Conservation (phyloP, 2,113 vertebrate species). For the Plectropomus leopardus region DNA sequence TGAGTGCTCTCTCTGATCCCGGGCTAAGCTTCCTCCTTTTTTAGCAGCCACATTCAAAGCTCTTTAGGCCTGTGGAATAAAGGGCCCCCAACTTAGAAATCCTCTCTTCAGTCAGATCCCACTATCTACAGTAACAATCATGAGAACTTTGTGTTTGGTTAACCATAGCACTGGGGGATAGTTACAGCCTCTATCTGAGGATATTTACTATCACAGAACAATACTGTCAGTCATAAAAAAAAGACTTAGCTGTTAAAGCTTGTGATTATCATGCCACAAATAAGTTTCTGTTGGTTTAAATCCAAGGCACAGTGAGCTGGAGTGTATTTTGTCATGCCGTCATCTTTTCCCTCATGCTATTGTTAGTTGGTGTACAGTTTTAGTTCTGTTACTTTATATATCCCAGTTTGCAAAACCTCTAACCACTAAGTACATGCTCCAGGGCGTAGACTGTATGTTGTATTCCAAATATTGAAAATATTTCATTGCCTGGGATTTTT, state of each 20-base stretch:
- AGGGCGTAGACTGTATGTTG: slow-evolving; percentile 1
- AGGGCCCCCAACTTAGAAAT: slow-evolving; percentile 51
- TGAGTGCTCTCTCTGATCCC: slow-evolving; percentile 44
- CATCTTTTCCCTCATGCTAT: slow-evolving; percentile 58
- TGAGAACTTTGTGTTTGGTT: slow-evolving; percentile 65
- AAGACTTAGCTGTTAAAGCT: slow-evolving; percentile 49
- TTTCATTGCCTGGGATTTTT: slow-evolving; percentile 11
- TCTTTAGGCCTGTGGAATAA: slow-evolving; percentile 55
- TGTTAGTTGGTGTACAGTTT: slow-evolving; percentile 42
- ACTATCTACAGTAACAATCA: slow-evolving; percentile 61
- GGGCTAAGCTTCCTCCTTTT: slow-evolving; percentile 57
- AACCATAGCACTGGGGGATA: slow-evolving; percentile 24
- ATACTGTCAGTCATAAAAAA: slow-evolving; percentile 41
- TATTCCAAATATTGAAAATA: slow-evolving; percentile 39
- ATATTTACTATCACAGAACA: slow-evolving; percentile 49
- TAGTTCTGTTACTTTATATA: slow-evolving; percentile 50
- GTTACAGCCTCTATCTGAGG: slow-evolving; percentile 36
- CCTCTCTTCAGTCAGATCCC: slow-evolving; percentile 41
- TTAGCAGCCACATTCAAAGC: slow-evolving; percentile 60
- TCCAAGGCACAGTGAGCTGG: slow-evolving; percentile 27
- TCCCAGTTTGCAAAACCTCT: slow-evolving; percentile 45
- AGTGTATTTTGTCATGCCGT: slow-evolving; percentile 37
- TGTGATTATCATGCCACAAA: slow-evolving; percentile 64
- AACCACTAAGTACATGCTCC: slow-evolving; percentile 20
- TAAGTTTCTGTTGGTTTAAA: slow-evolving; percentile 32